Conservation (phyloP, 2,888 invertebrate species). For the Platycheirus rosarum region DNA sequence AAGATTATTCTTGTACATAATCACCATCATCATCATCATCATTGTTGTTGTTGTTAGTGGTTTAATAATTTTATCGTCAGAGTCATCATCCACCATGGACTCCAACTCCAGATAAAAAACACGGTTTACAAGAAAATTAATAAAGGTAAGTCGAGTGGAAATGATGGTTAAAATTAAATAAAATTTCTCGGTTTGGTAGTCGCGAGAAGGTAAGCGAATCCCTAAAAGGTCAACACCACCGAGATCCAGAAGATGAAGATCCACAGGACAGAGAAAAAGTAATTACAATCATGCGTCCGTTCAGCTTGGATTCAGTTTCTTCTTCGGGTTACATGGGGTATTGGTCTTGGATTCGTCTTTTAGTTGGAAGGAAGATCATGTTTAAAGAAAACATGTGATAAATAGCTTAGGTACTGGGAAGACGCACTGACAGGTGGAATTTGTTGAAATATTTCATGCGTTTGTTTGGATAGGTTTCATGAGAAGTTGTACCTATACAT, state of each 20-base stretch:
- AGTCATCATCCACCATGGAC: slow-evolving; percentile 19
- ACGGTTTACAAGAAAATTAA: slow-evolving; percentile 18
- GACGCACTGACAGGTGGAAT: slow-evolving; percentile 65
- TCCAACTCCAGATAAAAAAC: slow-evolving; percentile 28
- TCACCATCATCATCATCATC: slow-evolving; percentile 12
- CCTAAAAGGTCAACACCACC: slow-evolving; percentile 30
- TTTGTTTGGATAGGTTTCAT: slow-evolving; percentile 1
- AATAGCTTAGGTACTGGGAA: slow-evolving; percentile 28
- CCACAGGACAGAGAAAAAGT: slow-evolving; percentile 14
- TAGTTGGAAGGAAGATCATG: slow-evolving; percentile 15
- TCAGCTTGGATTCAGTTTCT: slow-evolving; percentile 17
- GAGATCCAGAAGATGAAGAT: background rate
- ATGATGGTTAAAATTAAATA: slow-evolving; percentile 36
- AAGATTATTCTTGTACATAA: slow-evolving; percentile 35
- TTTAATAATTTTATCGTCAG: slow-evolving; percentile 15
- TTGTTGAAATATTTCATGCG: slow-evolving; percentile 2
- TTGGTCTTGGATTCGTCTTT: background rate
- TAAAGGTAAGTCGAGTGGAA: slow-evolving; percentile 50
- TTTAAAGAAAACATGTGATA: slow-evolving; percentile 40
- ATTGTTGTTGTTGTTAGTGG: slow-evolving; percentile 21
- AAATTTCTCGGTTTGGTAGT: background rate
- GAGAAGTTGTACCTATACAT: background rate
- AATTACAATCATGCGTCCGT: slow-evolving; percentile 28
- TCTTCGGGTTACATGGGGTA: background rate
- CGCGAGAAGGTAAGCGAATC: slow-evolving; percentile 10